Base-by-base conservation (phyloP, 2,797 vertebrate genomes). In the Macropus fuliginosus region DNA sequence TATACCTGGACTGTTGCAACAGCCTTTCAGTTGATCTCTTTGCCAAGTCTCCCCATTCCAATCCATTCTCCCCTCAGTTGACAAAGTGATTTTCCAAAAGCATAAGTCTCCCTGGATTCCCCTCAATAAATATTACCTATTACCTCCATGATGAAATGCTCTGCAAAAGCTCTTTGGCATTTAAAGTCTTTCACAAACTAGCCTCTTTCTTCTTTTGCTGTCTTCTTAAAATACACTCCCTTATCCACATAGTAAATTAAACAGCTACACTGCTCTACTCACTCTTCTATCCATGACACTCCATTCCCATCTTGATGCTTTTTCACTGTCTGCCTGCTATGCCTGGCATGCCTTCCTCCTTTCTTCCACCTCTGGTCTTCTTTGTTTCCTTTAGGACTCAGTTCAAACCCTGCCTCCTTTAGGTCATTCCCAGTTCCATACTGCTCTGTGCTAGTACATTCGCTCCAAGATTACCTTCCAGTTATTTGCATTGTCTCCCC, bases 1-100 rank as follows among this genome's bases (percentile, higher is more conserved):
- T 87, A 46, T 50, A 87, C 40, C 16, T 27, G 3, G 21, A 12
- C 40, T 91, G 56, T 0, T 29, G 0, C 34, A 66, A 50, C 52
- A 92, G 81, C 54, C 1, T 81, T 94, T 55, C 24, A 50, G 59
- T 14, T 91, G 5, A 55, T 52, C 13, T 81, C 46, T 40, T 52
- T 34, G 12, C 34, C 21, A 11, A 93, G 46, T 56, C 27, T 91
- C 27, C 11, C 93, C 52, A 46, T 93, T 66, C 59, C 81, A 94
- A 90, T 81, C 11, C 14, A 91, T 13, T 5, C 28, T 93, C 50
- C 87, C 5, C 29, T 62, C 21, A 94, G 14, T 34, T 93, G 56
- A 46, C 12, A 93, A 95, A 95, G 52, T 50, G 52, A 92, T 90
- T 66, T 95, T 87, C 40, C 91, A 94, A 57, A 95, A 95, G 94